These are phyloP conservation scores for Neoniphon sammara DNA, from an alignment of 2,797 vertebrate species.

Conservation along the genomic window DNA sequence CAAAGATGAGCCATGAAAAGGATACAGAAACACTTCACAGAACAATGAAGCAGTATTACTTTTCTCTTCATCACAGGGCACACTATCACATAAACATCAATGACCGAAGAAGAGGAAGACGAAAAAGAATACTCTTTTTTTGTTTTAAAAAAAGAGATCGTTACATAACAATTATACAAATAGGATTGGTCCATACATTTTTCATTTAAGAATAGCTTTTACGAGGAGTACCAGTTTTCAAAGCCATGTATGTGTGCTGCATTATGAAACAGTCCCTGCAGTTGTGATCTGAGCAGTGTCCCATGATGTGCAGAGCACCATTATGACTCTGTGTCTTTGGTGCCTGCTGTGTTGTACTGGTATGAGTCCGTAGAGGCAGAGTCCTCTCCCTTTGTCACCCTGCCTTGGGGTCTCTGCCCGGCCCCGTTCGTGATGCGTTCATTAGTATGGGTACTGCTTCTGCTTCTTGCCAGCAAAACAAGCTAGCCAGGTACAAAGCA, in stretches of 20 bases:
- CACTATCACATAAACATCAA: constrained; percentile 69
- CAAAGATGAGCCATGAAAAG: constrained; percentile 71
- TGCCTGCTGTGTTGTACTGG: constrained; percentile 70
- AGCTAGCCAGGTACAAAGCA: constrained; percentile 95
- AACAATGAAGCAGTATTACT: constrained; percentile 69
- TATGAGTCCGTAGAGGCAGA: constrained; percentile 62
- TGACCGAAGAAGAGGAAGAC: constrained; percentile 53
- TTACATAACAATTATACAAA: constrained; percentile 75
- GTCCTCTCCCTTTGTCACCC: constrained; percentile 59
- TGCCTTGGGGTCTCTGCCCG: constrained; percentile 43
- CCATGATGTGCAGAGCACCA: constrained; percentile 69
- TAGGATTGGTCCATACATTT: constrained; percentile 77
- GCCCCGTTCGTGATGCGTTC: constrained; percentile 10
- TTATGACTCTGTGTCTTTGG: constrained; percentile 65
- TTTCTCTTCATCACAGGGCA: constrained; percentile 70
- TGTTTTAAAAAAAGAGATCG: constrained; percentile 58
- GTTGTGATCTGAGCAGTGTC: constrained; percentile 72
- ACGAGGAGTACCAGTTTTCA: constrained; percentile 59
- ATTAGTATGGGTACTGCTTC: constrained; percentile 97
- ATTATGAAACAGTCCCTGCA: constrained; percentile 80
- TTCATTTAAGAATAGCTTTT: constrained; percentile 66
- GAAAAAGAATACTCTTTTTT: constrained; percentile 31
- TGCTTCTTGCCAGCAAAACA: constrained; percentile 97
- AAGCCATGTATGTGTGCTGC: constrained; percentile 64
- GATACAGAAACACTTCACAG: constrained; percentile 74